A percentile compares a stretch with the other conserved stretches of the same genome.
Conservation (phyloP, 2,888 invertebrate genomes). For the Papilio protenor region DNA sequence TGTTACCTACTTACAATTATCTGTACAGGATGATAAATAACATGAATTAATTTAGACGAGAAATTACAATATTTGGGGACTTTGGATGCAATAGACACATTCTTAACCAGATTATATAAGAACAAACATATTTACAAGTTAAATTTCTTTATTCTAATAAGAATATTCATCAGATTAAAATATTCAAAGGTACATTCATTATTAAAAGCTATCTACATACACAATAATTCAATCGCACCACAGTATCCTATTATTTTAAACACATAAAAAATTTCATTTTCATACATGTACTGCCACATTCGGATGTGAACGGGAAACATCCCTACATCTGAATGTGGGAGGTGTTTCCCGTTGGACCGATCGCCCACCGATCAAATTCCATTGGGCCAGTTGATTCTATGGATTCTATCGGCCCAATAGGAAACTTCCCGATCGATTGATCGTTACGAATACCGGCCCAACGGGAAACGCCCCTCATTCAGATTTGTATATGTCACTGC, state of each 20-base stretch:
- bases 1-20: slow-evolving; percentile 79
- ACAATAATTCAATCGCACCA: slow-evolving; percentile 56
- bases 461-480: no score
- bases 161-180: slow-evolving; percentile 57
- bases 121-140: slow-evolving; percentile 69
- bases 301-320: no score
- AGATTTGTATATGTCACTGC: no score
- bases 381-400: no score
- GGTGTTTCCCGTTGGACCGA: no score
- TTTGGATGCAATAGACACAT: slow-evolving; percentile 60
- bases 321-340: no score
- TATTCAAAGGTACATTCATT: slow-evolving; percentile 67
- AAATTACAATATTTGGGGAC: slow-evolving; percentile 68
- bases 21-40: slow-evolving; percentile 81
- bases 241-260: slow-evolving; percentile 23
- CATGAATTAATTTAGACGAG: slow-evolving; percentile 68
- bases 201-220: slow-evolving; percentile 61
- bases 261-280: slow-evolving; percentile 6
- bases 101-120: slow-evolving; percentile 64
- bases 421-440: no score
- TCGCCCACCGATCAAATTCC: no score
- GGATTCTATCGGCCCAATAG: no score
- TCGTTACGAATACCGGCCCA: no score
- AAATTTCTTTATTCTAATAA: slow-evolving; percentile 54
- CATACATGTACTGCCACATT: no score